Base-by-base conservation (phyloP, 2,888 invertebrate species). In the Scaptomyza parva region DNA sequence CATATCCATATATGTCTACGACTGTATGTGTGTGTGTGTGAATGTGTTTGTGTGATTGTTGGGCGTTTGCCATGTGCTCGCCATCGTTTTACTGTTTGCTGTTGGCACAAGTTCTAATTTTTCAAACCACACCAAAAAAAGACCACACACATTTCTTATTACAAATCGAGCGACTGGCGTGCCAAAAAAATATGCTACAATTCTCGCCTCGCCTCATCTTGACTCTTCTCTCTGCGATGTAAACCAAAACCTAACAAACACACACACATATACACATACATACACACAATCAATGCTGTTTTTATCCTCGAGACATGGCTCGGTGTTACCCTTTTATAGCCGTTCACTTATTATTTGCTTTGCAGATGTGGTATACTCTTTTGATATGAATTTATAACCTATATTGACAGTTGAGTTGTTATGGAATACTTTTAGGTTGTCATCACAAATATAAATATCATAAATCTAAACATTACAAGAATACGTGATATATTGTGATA, bases 21-120 rank as follows among this genome's bases (percentile, higher is more conserved):
- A 35, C 3, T 40, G 26, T 59, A 2, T 37, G 14, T 51, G 35
- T 37, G 9, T 57, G 26, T 52, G 50, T 45, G 30, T 64, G 55
- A 64, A 48, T 70, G 50, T 61, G 47, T 48, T 28, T 63, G 24
- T 54, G 22, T 45, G 9, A 39, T 11, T 64, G 35, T 81, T 82
- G 88, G 88, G 72, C 48, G 47, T 57, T 53, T 87, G 81, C 81
- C 81, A 81, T 80, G 61, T 55, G 55, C 55, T 59, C 59, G 55
- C 68, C 61, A 72, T 74, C 75, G 78, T 64, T 69, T 59, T 61
- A 47, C 75, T 57, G 54, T 66, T 62, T 77, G 76, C 62, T 68
- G 59, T 69, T 86, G 88, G 88, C 82, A 81, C 78, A 84, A 85
- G 83, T 78, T 81, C 88, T 71, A 81, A 87, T 81, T 81, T 81